Conservation (phyloP, 2,888 invertebrate species). For the Lysandra coridon region DNA sequence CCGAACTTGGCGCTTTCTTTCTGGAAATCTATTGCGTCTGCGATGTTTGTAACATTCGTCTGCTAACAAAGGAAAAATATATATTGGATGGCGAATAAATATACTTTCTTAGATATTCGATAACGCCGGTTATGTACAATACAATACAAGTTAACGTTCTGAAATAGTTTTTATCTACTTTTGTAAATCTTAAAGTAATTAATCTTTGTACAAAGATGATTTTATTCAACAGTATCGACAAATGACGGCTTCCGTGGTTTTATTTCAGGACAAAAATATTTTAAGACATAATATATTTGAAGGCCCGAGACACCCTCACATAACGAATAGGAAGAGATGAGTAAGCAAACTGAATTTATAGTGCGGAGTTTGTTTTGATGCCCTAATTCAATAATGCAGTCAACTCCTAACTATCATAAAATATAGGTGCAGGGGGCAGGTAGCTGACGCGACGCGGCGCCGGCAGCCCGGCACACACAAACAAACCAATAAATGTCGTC, state of each 20-base stretch:
- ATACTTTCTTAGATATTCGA: background rate
- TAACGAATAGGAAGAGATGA: constrained; percentile 19
- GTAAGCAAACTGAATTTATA: constrained; percentile 7
- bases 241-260: background rate
- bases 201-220: background rate
- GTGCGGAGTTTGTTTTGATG: constrained; percentile 23
- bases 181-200: background rate
- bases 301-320: background rate
- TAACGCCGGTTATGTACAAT: background rate
- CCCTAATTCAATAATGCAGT: constrained; percentile 35
- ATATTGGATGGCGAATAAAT: background rate
- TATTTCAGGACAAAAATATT: background rate
- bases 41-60: constrained; percentile 21
- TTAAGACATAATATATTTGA: background rate
- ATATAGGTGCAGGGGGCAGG: constrained; percentile 49
- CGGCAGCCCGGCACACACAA: constrained; percentile 58
- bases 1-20: constrained; percentile 71
- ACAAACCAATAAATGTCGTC: constrained; percentile 71
- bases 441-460: constrained; percentile 60
- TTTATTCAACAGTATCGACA: background rate
- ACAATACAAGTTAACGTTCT: background rate
- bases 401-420: constrained; percentile 38
- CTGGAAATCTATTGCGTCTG: constrained; percentile 49
- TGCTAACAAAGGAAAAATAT: constrained; percentile 30
- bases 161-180: background rate